Conservation (phyloP, 2,888 invertebrate genomes). For the Acanthosepion lycidas region DNA sequence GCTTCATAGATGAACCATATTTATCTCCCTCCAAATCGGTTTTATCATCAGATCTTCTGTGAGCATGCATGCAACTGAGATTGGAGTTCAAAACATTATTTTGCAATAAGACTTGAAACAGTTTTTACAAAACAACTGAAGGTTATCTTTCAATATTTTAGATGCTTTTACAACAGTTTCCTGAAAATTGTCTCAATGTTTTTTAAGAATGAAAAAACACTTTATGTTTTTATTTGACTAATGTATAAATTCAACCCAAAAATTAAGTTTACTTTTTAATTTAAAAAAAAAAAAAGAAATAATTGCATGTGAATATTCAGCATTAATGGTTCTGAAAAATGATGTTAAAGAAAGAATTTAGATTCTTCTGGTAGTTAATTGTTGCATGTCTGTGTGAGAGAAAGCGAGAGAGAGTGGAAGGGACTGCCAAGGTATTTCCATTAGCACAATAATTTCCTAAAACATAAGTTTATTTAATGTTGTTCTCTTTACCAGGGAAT, state of each 20-base stretch:
- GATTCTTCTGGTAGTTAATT: not conserved
- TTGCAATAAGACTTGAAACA: not conserved
- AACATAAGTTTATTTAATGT: not conserved
- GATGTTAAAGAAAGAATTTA: not conserved
- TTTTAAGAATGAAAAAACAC: not conserved
- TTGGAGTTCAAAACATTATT: not conserved
- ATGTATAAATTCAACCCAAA: not conserved
- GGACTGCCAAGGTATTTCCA: not conserved
- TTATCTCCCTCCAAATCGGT: not conserved
- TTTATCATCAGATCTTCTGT: not conserved
- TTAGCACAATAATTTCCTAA: not conserved
- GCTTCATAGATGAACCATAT: not conserved
- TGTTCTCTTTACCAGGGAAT: not conserved
- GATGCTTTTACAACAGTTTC: not conserved
- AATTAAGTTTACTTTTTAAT: not conserved
- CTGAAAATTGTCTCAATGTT: not conserved
- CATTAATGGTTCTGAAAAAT: not conserved
- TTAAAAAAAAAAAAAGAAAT: not conserved
- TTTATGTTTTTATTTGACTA: not conserved
- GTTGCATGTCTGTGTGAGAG: not conserved
- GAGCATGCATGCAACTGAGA: not conserved
- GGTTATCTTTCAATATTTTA: slow-evolving; percentile 6
- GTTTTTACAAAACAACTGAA: slow-evolving; percentile 1
- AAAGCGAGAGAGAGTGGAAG: not conserved
- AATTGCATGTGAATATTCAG: not conserved